Conservation (phyloP, 2,888 invertebrate species). For the Amiota minor region DNA sequence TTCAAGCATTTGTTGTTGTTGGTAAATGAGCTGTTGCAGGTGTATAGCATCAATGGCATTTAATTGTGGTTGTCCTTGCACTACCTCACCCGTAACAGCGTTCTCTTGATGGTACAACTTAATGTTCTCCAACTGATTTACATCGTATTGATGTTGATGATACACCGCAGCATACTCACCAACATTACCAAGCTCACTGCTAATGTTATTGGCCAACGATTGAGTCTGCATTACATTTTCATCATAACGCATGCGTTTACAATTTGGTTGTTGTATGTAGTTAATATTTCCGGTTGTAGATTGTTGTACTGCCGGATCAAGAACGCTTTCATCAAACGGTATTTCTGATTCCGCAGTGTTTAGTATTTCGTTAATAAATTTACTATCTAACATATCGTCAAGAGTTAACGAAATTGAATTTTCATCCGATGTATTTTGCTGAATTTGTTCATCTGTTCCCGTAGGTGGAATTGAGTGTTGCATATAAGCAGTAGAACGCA, state of each 20-base stretch:
- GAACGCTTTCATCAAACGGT: conserved; percentile 67
- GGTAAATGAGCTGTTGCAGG: conserved; percentile 65
- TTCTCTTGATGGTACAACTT: conserved; percentile 49
- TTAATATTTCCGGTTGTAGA: not conserved
- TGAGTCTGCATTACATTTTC: conserved; percentile 45
- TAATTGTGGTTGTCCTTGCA: conserved; percentile 48
- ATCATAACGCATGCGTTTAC: conserved; percentile 65
- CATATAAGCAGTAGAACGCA: conserved; percentile 7
- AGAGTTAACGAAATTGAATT: conserved; percentile 68
- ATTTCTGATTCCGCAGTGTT: conserved; percentile 64
- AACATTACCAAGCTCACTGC: conserved; percentile 34
- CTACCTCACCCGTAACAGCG: conserved; percentile 30
- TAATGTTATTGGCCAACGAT: not conserved
- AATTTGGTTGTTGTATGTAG: conserved; percentile 32
- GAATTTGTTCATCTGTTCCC: conserved; percentile 49
- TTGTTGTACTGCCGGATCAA: conserved; percentile 53
- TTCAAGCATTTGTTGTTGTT: conserved; percentile 61
- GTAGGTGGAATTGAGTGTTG: not conserved
- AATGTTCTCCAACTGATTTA: conserved; percentile 35
- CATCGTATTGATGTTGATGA: conserved; percentile 44
- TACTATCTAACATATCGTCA: conserved; percentile 70
- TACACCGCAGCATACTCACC: conserved; percentile 51
- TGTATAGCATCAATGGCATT: conserved; percentile 66
- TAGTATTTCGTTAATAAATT: conserved; percentile 69
- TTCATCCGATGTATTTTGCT: conserved; percentile 66